Evolutionary conservation across 2,888 invertebrate species (phyloP), one percentile per base, ranked within the genome.

Genomic region (Sinotaia quadrata): DNA sequence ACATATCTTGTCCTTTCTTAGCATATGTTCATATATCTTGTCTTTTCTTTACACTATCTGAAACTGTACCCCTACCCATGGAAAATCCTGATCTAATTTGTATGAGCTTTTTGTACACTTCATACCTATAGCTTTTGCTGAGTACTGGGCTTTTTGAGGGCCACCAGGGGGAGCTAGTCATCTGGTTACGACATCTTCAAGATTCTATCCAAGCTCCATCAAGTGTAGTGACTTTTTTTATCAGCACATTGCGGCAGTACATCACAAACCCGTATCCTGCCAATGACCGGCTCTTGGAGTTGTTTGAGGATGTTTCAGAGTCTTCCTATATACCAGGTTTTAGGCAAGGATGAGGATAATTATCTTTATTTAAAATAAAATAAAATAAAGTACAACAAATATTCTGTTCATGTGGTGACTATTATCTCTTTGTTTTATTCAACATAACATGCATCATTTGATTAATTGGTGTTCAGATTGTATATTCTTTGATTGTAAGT

Each of bases 221-320:
- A n/a, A 62, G 33, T 4, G 58, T 80, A 2, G 68, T 80, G 29
- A 61, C 74, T 18, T 77, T 78, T 61, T 62, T 81, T 24, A 70
- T 79, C 29, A 66, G 70, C 37, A 68, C 79, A 12, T 63, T 81
- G 49, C 77, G 76, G 24, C 75, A 74, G 37, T 80, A 75, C 65
- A 75, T 83, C 57, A 71, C 70, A 61, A 83, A 83, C 66, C 81
- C 81, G 21, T 76, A 77, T 56, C 79, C 79, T 5, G 77, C 80
- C 67, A 78, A 79, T 60, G 81, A 81, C 67, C 77, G 71, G 62
- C 68, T 72, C 29, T 18, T 68, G 18, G 72, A 75, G 5, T 24
- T 71, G 41, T 4, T 71, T 31, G 59, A 71, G 12, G 66, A 70
- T 37, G 33, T 49, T 0, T n/a, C n/a, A n/a, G n/a, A n/a, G n/a